A percentile compares a stretch with the other conserved stretches of the same genome.
phyloP scores from a whole-genome alignment of 2,888 invertebrate genomes.

The Malthinus flaveolus region DNA sequence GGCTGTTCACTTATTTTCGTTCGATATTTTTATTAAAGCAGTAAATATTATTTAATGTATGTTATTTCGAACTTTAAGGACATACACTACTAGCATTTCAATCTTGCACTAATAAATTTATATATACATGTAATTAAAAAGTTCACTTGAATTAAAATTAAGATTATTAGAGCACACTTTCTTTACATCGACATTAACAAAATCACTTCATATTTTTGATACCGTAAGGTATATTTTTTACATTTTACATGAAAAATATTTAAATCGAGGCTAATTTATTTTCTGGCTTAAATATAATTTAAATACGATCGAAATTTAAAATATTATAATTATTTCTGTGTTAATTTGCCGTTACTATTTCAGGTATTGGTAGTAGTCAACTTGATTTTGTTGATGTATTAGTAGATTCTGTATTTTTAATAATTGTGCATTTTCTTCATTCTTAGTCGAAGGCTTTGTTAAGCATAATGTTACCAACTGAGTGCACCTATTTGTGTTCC shows the following conservation, averaged over 20 bases:
- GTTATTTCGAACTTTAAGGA: too few species aligned
- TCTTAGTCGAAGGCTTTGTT: constrained; percentile 7
- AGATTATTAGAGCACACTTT: too few species aligned
- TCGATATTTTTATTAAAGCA: too few species aligned
- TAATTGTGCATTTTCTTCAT: background rate
- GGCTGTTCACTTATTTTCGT: too few species aligned
- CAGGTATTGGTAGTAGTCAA: constrained; percentile 33
- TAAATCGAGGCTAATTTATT: background rate
- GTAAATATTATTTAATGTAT: too few species aligned
- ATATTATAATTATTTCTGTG: constrained; percentile 4
- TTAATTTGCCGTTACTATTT: constrained; percentile 7
- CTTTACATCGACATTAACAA: too few species aligned
- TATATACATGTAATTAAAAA: too few species aligned
- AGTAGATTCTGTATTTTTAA: background rate
- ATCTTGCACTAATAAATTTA: too few species aligned
- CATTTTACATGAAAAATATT: background rate
- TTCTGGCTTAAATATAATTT: background rate
- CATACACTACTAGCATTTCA: too few species aligned
- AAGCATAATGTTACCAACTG: constrained; percentile 30
- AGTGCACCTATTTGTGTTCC: background rate
- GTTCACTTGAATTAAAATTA: too few species aligned
- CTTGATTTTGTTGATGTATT: constrained; percentile 43
- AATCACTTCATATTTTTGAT: too few species aligned
- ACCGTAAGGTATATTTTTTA: too few species aligned
- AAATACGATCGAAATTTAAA: background rate